A percentile compares a stretch with the other conserved stretches of the same genome.
phyloP scores from a whole-genome alignment of 2,888 invertebrate species.

The Timema cristinae region DNA sequence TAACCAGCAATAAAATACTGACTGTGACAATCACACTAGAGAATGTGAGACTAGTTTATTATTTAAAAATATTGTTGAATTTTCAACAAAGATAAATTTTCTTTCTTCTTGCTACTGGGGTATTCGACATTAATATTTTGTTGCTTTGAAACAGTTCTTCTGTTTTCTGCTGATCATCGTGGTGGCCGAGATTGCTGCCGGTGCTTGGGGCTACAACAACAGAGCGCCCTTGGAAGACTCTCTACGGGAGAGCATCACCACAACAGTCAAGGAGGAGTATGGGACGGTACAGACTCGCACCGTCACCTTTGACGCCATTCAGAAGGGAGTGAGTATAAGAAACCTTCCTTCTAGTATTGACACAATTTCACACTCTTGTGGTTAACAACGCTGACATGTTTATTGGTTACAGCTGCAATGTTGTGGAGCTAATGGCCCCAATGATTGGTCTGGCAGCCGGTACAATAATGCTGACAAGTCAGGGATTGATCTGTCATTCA shows the following conservation, averaged over 20 bases:
- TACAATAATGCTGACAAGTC: conserved; percentile 49
- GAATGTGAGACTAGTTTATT: too few relatives aligned
- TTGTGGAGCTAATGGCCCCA: conserved; percentile 69
- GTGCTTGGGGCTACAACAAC: conserved; percentile 71
- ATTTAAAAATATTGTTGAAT: too few relatives aligned
- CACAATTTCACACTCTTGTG: too few relatives aligned
- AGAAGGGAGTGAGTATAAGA: conserved; percentile 46
- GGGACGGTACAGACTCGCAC: conserved; percentile 52
- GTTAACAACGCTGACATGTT: too few relatives aligned
- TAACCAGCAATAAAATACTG: too few relatives aligned
- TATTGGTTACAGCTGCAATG: conserved; percentile 58
- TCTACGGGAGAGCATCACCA: conserved; percentile 58
- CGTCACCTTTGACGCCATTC: conserved; percentile 63
- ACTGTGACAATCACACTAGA: too few relatives aligned
- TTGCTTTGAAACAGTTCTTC: conserved; percentile 58
- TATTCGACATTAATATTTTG: too few relatives aligned
- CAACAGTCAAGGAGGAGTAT: conserved; percentile 62
- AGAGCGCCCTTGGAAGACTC: conserved; percentile 61
- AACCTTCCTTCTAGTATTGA: not conserved
- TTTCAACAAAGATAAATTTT: too few relatives aligned
- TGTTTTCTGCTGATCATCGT: conserved; percentile 70
- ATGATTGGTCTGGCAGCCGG: conserved; percentile 65
- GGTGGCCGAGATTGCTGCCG: conserved; percentile 72
- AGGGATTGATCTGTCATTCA: conserved; percentile 48
- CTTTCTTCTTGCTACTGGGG: too few relatives aligned